Conservation (phyloP, 1,140 invertebrate genomes). For the Drosophila lacteicornis region DNA sequence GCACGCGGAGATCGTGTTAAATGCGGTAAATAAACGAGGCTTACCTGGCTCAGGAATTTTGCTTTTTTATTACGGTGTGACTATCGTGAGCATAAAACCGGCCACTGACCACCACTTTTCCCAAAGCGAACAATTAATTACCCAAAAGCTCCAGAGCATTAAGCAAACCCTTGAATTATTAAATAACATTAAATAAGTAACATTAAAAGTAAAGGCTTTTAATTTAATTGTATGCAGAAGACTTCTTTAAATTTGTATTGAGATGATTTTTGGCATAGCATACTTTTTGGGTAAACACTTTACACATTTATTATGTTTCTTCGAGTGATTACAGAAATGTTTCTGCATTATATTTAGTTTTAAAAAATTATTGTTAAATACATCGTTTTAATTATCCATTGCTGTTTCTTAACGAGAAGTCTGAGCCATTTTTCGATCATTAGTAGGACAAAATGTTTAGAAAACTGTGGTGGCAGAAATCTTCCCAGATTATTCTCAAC, state of each 20-base stretch:
- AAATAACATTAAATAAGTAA: slow-evolving; percentile 4
- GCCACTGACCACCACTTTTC: slow-evolving; percentile 20
- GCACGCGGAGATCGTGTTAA: slow-evolving; percentile 65
- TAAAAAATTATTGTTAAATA: too few relatives aligned
- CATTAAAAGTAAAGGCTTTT: not conserved
- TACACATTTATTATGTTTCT: too few relatives aligned
- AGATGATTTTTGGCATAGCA: slow-evolving; percentile 30
- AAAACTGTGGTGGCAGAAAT: too few relatives aligned
- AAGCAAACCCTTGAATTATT: slow-evolving; percentile 12
- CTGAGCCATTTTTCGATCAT: too few relatives aligned
- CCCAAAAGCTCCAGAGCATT: slow-evolving; percentile 1
- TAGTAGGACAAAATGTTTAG: too few relatives aligned
- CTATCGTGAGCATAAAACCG: slow-evolving; percentile 27
- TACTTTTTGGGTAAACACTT: slow-evolving; percentile 59
- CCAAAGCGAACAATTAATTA: not conserved
- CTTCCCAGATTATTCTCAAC: too few relatives aligned
- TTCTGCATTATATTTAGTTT: too few relatives aligned
- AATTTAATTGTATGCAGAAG: not conserved
- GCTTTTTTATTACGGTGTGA: slow-evolving; percentile 30
- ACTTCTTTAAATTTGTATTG: not conserved
- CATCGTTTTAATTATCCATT: too few relatives aligned
- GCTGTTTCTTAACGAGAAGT: too few relatives aligned
- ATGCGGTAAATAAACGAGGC: slow-evolving; percentile 70
- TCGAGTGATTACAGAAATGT: too few relatives aligned
- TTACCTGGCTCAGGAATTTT: slow-evolving; percentile 49